Base-by-base conservation (phyloP, 2,797 vertebrate genomes). In the Ctenosaura bakeri region DNA sequence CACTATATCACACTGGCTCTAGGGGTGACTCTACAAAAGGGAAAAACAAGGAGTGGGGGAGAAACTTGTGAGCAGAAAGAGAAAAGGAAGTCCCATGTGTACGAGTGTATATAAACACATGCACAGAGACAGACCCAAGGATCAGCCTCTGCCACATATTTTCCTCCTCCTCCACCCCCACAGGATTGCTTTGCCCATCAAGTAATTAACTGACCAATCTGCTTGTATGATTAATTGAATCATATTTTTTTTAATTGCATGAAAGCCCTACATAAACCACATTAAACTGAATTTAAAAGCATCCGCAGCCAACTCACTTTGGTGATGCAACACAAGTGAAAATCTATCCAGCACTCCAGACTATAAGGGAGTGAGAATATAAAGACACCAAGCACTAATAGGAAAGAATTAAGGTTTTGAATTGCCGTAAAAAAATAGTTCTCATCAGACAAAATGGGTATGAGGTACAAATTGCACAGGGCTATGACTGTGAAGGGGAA, bases 201-300 rank as follows among this genome's bases (percentile, higher is more conserved):
- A 78, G 94, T 94, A 94, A 90, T 90, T 92, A 88, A 90, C 88
- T 93, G 89, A 87, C 91, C 89, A 91, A 29, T 91, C 88, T 90
- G 87, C 92, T 78, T 12, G 2, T 78, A 46, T 78, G 77, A 78
- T 78, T 50, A 78, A 78, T 50, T 78, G 77, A 50, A 7, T 29
- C 50, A 78, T 24, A 50, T 78, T 46, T 78, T 59, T 7, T 78
- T 78, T 78, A 78, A 50, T 78, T 78, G 77, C 46, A 78, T 42
- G 42, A 78, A 46, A 78, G 42, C 24, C 77, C 46, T 38, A 52
- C 22, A 78, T 50, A 50, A 78, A 50, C 77, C 77, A 78, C 26
- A 78, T 78, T 50, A 29, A 78, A 50, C 77, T 78, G 24, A 26
- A 78, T 46, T 50, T 78, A 50, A 50, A 50, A 50, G 14, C 46